phyloP scores from a whole-genome alignment of 2,113 vertebrate species.

The Melanostigma gelatinosum region DNA sequence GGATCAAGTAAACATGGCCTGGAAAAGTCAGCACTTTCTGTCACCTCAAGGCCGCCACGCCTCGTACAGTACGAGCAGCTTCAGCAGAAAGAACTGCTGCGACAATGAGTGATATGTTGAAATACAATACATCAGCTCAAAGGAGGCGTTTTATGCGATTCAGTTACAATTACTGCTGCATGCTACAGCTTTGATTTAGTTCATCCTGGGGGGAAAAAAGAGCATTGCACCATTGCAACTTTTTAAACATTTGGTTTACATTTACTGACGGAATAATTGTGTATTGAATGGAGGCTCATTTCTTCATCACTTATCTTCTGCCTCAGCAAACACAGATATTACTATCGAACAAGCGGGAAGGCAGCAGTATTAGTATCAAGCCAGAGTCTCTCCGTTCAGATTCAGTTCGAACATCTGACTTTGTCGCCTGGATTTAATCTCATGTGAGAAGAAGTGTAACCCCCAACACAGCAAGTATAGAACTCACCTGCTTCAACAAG shows the following conservation, averaged over 20 bases:
- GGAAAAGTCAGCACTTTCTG: constrained; percentile 62
- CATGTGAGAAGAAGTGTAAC: neutral
- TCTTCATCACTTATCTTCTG: constrained; percentile 12
- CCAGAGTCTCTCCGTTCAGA: constrained; percentile 15
- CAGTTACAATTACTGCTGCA: constrained; percentile 35
- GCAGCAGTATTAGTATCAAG: constrained; percentile 6
- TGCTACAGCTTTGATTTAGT: constrained; percentile 28
- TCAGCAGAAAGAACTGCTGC: constrained; percentile 57
- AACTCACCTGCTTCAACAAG: neutral
- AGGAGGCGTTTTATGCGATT: constrained; percentile 37
- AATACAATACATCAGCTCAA: constrained; percentile 56
- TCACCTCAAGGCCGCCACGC: constrained; percentile 51
- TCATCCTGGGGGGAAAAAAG: neutral
- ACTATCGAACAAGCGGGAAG: constrained; percentile 15
- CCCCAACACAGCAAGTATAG: neutral
- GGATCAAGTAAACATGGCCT: constrained; percentile 53
- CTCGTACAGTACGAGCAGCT: constrained; percentile 15
- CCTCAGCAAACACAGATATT: constrained; percentile 3
- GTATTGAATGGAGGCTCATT: constrained; percentile 18
- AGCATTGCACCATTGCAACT: neutral
- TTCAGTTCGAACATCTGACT: neutral
- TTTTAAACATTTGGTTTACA: constrained; percentile 14
- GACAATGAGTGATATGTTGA: constrained; percentile 53
- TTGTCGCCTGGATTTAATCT: constrained; percentile 20
- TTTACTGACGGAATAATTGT: constrained; percentile 32